These are phyloP conservation scores for Danaus plexippus DNA, from an alignment of 1,140 invertebrate genomes.

Conservation along the genomic window DNA sequence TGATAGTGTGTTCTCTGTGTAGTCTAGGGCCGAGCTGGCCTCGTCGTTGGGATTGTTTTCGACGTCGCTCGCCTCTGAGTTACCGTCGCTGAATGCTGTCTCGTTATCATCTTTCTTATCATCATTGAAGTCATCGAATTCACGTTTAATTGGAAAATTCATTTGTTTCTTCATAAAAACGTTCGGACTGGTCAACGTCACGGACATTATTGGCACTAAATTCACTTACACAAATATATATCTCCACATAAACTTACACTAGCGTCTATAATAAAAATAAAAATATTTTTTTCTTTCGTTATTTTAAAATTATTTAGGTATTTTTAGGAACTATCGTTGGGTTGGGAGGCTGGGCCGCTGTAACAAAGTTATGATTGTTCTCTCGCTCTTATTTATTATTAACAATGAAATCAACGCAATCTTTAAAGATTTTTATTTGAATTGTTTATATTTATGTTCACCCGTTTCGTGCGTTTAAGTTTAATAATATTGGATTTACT, in stretches of 20 bases:
- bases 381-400: not conserved
- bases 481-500: slow-evolving; percentile 2
- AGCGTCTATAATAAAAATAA: slow-evolving; percentile 52
- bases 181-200: slow-evolving; percentile 56
- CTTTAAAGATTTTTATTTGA: slow-evolving; percentile 19
- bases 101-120: slow-evolving; percentile 51
- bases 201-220: slow-evolving; percentile 58
- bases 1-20: slow-evolving; percentile 51
- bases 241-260: slow-evolving; percentile 40
- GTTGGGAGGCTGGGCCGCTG: slow-evolving; percentile 62
- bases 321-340: slow-evolving; percentile 73
- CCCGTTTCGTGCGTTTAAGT: slow-evolving; percentile 32
- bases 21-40: slow-evolving; percentile 49
- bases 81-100: slow-evolving; percentile 45
- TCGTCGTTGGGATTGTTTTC: slow-evolving; percentile 62
- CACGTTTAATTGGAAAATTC: slow-evolving; percentile 60
- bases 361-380: slow-evolving; percentile 23
- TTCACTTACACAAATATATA: slow-evolving; percentile 45
- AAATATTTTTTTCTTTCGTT: slow-evolving; percentile 63
- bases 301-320: slow-evolving; percentile 67
- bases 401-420: slow-evolving; percentile 12
- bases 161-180: slow-evolving; percentile 55
- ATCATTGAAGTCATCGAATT: slow-evolving; percentile 53
- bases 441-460: slow-evolving; percentile 30
- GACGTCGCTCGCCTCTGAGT: slow-evolving; percentile 59